A percentile compares a stretch with the other conserved stretches of the same genome.
phyloP scores from a whole-genome alignment of 2,797 vertebrate genomes.

The Otolemur crassicaudatus region DNA sequence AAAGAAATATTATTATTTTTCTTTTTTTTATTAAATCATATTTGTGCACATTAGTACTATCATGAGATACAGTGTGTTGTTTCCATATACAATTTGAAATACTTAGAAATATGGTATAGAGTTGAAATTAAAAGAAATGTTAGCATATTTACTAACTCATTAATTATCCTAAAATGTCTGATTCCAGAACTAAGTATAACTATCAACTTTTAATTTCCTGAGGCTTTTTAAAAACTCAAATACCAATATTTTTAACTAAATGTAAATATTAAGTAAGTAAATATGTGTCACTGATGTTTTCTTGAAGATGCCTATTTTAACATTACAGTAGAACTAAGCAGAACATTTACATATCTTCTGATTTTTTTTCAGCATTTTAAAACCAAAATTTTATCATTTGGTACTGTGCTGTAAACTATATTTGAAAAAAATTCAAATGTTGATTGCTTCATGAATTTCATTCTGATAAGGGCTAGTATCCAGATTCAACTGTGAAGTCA shows the following conservation, averaged over 20 bases:
- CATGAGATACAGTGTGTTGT: too few relatives aligned
- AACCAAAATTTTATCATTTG: not conserved
- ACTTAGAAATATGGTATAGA: not conserved
- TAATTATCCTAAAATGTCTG: not conserved
- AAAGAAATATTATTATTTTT: not conserved
- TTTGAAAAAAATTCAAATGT: conserved; percentile 48
- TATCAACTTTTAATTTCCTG: not conserved
- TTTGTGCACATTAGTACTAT: too few relatives aligned
- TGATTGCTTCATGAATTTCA: not conserved
- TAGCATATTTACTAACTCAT: not conserved
- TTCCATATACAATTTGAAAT: too few relatives aligned
- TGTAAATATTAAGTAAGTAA: conserved; percentile 29
- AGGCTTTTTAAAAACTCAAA: not conserved
- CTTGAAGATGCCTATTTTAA: conserved; percentile 1
- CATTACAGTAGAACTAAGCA: not conserved
- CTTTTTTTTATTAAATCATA: too few relatives aligned
- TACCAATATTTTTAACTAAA: not conserved
- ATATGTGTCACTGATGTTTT: not conserved
- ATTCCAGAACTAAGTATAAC: not conserved
- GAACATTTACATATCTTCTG: not conserved
- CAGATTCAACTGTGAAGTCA: not conserved
- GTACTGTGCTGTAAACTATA: not conserved
- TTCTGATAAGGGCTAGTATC: not conserved
- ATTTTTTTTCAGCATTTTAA: conserved; percentile 33
- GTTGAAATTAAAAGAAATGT: not conserved